Percentiles rank a stretch among this genome's conserved stretches.
These are phyloP conservation scores for Uloborus plumipes DNA, from an alignment of 2,888 invertebrate genomes.

Conservation along the genomic window DNA sequence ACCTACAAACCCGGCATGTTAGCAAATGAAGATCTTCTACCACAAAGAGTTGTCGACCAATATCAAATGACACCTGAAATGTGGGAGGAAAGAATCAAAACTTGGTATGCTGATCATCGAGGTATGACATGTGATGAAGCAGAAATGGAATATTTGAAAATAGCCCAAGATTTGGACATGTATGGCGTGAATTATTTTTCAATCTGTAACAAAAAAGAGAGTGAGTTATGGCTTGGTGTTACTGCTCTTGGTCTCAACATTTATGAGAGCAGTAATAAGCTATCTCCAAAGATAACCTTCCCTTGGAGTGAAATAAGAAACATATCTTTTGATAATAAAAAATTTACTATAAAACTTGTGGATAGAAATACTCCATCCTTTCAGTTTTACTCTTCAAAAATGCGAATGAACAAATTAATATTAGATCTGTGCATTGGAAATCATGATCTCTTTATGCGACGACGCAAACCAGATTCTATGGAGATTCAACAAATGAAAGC, in stretches of 20 bases:
- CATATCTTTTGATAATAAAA: constrained; percentile 97
- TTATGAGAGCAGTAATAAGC: constrained; percentile 93
- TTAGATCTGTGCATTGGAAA: constrained; percentile 98
- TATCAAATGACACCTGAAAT: constrained; percentile 99
- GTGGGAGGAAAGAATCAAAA: constrained; percentile 99
- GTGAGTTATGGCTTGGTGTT: constrained; percentile 93
- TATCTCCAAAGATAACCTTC: constrained; percentile 96
- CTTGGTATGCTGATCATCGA: constrained; percentile 89
- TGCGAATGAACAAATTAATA: constrained; percentile 94
- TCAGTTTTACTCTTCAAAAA: constrained; percentile 94
- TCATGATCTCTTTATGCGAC: constrained; percentile 96
- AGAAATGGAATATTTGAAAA: constrained; percentile 98
- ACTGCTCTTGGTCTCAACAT: constrained; percentile 94
- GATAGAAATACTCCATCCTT: constrained; percentile 95
- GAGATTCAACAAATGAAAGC: constrained; percentile 99
- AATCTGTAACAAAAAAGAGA: constrained; percentile 95
- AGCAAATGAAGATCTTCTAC: constrained; percentile 90
- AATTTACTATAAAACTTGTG: constrained; percentile 94
- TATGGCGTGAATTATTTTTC: constrained; percentile 97
- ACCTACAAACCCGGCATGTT: constrained; percentile 91
- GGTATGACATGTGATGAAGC: constrained; percentile 98
- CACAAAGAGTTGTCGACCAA: constrained; percentile 96
- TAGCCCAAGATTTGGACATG: constrained; percentile 98
- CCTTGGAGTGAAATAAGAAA: constrained; percentile 99
- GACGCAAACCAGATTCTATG: constrained; percentile 97